These are phyloP conservation scores for Chironomus riparius DNA, from an alignment of 2,888 invertebrate species.

Conservation along the genomic window DNA sequence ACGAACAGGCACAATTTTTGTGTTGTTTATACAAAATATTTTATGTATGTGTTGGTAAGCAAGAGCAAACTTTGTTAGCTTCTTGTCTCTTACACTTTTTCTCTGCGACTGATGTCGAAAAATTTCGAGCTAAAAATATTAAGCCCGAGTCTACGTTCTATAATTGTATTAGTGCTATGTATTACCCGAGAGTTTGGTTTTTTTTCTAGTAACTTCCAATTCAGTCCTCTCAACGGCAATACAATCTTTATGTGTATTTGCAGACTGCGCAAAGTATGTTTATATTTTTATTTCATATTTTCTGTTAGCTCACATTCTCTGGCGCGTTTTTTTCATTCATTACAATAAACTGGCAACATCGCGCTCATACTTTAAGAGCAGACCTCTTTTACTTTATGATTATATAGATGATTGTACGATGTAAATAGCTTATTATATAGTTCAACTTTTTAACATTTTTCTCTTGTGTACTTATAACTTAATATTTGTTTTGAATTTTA, in stretches of 20 bases:
- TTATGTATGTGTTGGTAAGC: background rate
- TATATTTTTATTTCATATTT: background rate
- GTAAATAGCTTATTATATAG: background rate
- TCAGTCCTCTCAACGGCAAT: background rate
- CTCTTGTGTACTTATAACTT: background rate
- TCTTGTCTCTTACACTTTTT: background rate
- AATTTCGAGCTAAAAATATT: background rate
- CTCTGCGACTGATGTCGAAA: background rate
- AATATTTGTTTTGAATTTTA: constrained; percentile 1
- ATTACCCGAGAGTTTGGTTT: background rate
- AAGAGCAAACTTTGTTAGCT: background rate
- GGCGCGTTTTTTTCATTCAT: constrained; percentile 23
- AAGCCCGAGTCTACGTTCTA: background rate
- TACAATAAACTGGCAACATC: constrained; percentile 14
- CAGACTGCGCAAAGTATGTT: constrained; percentile 1
- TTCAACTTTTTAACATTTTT: background rate
- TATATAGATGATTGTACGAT: background rate
- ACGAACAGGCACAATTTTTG: background rate
- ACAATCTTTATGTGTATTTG: background rate
- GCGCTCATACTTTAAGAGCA: background rate
- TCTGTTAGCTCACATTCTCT: background rate
- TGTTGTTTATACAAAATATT: background rate
- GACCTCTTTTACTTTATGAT: background rate
- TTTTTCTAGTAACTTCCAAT: no score
- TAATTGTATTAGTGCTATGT: background rate